Evolutionary conservation across 2,888 invertebrate species (phyloP).

Genomic region (Drosophila planitibia): DNA sequence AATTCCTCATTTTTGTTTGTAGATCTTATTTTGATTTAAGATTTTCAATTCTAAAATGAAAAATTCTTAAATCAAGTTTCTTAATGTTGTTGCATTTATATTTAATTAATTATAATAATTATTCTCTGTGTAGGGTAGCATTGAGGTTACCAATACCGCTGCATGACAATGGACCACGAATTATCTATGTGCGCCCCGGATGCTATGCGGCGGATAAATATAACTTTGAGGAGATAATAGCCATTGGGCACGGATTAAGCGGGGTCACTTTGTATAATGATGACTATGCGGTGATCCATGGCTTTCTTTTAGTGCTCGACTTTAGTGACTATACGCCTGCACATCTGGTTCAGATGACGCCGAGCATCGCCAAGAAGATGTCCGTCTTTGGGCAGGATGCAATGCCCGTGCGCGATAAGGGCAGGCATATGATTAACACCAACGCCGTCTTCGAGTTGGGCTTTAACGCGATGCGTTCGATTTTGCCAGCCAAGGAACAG

Average conservation of each 20-base stretch:
- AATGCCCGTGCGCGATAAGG: slow-evolving; percentile 87
- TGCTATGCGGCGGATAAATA: slow-evolving; percentile 85
- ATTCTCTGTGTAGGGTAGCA: slow-evolving; percentile 23
- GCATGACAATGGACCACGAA: slow-evolving; percentile 85
- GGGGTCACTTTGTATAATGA: slow-evolving; percentile 87
- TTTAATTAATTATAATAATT: neutral
- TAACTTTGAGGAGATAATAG: slow-evolving; percentile 86
- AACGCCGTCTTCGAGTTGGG: slow-evolving; percentile 87
- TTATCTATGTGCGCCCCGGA: slow-evolving; percentile 86
- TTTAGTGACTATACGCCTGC: slow-evolving; percentile 86
- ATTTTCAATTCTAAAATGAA: neutral
- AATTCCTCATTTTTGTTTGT: neutral
- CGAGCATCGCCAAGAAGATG: slow-evolving; percentile 87
- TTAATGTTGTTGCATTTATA: no score
- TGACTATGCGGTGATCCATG: slow-evolving; percentile 87
- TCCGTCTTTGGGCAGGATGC: slow-evolving; percentile 87
- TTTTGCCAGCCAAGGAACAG: slow-evolving; percentile 87
- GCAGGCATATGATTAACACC: slow-evolving; percentile 87
- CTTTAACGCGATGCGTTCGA: slow-evolving; percentile 86
- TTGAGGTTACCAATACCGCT: slow-evolving; percentile 67
- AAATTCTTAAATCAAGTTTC: neutral
- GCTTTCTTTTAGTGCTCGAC: slow-evolving; percentile 87
- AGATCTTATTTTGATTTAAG: neutral
- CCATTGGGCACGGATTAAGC: slow-evolving; percentile 86
- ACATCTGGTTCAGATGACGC: slow-evolving; percentile 87